Base-by-base conservation (phyloP, 2,888 invertebrate species). In the Synergus japonicus region DNA sequence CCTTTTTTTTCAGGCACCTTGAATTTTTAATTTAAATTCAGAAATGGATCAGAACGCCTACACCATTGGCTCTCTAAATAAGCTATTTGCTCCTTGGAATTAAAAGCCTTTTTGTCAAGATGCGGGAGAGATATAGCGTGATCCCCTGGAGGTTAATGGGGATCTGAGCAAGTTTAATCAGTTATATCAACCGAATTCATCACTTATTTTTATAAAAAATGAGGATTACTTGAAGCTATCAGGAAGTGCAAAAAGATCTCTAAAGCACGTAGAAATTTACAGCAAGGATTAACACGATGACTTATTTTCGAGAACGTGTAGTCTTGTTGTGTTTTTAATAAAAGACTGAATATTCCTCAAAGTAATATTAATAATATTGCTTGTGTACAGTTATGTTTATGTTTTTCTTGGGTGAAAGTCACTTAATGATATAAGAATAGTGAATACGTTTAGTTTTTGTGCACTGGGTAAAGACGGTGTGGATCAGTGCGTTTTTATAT, bases 51-150 rank as follows among this genome's bases (percentile, higher is more conserved):
- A 73, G 22, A 73, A 73, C 13, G 46, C 46, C 13, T 13, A 73
- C 22, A 73, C 13, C 13, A 49, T 46, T 49, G 37, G 49, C 15
- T 73, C 29, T 54, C 54, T 54, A n/a, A 73, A n/a, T n/a, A 49
- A 54, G 29, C 29, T 49, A 15, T 15, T 37, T 29, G 49, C 22
- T 54, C 49, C 15, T 73, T 73, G 37, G 29, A 73, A 73, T 54
- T 73, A 54, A 54, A 54, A 29, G 10, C 29, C 37, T 73, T 69
- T 54, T 83, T 77, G 76, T 83, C 87, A 92, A 91, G 86, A 92
- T 92, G 92, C 89, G 92, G 91, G 90, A 92, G 87, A 85, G 87
- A 87, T 89, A 85, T 76, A 84, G 81, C 81, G 84, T 82, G 86
- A 88, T 90, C 88, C 91, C 90, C 86, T 86, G 87, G 86, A 85